Conservation (phyloP, 30 jellyfish, hydroid and myxozoan species). For the Pseudorhiza aurosa region DNA sequence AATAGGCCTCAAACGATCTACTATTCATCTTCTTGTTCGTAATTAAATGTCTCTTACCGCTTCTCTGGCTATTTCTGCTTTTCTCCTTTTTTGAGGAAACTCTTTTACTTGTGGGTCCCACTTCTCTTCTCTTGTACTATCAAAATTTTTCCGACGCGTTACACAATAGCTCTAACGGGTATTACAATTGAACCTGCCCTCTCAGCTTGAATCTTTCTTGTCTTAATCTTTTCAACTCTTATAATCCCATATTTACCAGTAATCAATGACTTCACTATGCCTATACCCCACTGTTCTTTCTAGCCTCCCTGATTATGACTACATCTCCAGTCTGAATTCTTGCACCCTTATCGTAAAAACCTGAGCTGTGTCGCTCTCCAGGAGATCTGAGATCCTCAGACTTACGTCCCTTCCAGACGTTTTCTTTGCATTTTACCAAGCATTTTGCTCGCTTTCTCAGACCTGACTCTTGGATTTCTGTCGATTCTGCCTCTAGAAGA, state of each 20-base stretch:
- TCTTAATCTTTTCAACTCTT: conserved; percentile 14
- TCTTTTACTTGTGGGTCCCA: conserved; percentile 8
- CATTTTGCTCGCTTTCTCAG: conserved; percentile 59
- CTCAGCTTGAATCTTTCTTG: conserved; percentile 17
- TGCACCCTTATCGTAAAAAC: neutral
- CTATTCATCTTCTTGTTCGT: too few species aligned
- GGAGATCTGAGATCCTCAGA: conserved; percentile 43
- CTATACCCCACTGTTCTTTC: conserved; percentile 22
- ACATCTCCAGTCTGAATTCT: conserved; percentile 20
- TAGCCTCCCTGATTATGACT: conserved; percentile 55
- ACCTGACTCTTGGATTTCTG: conserved; percentile 22
- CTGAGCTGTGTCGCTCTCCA: conserved; percentile 43
- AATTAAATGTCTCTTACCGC: too few species aligned
- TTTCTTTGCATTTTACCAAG: conserved; percentile 35
- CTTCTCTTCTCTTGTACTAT: neutral
- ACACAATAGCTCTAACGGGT: neutral
- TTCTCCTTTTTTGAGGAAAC: neutral
- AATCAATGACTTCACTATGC: neutral
- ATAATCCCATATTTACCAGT: conserved; percentile 12
- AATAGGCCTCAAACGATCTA: too few species aligned
- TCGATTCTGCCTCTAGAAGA: neutral
- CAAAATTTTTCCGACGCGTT: neutral
- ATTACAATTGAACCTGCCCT: conserved; percentile 5
- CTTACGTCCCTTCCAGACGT: conserved; percentile 62
- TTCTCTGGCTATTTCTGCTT: neutral